Base-by-base conservation (phyloP, 2,113 vertebrate genomes). In the Ia io region DNA sequence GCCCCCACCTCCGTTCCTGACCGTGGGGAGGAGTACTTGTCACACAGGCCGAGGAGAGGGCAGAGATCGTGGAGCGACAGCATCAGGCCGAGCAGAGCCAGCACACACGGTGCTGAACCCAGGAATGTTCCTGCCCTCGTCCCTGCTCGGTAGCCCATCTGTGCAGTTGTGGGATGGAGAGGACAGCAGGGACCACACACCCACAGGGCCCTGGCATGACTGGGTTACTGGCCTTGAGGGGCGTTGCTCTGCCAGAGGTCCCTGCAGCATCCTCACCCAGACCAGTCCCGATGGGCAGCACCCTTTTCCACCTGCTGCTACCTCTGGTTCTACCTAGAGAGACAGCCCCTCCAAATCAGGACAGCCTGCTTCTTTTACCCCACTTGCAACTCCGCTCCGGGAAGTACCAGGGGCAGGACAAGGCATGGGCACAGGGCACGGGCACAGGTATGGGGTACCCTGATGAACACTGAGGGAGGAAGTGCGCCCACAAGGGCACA, bases 171-270 rank as follows among this genome's bases (percentile, higher is more conserved):
- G 28, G 22, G 44, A 11, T 12, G 51, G 67, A 28, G 14, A 49
- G 67, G 22, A n/a, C 42, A 17, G 0, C 0, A 22, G 56, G 44
- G 32, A n/a, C 59, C 37, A 22, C 5, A 12, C 2, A 2, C 20
- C 63, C n/a, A 37, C 2, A 25, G 42, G 65, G 30, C 30, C 53
- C 77, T 3, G 32, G 37, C 32, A 1, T 14, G 2, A 35, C 76
- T 32, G 9, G 79, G 51, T 7, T 32, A 3, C 89, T 87, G 47
- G 70, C 51, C 28, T 37, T 71, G 70, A 17, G 42, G 61, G 59
- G 9, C 0, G 0, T 25, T 32, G 35, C 42, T 92, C 76, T 47
- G 22, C n/a, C 67, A 16, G 42, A 51, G 23, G 17, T 30, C 4
- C 25, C 44, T 47, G 7, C 10, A 44, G 35, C 56, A 9, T 28